Conservation (phyloP, 2,888 invertebrate species). For the Noctuana brunneofusca region DNA sequence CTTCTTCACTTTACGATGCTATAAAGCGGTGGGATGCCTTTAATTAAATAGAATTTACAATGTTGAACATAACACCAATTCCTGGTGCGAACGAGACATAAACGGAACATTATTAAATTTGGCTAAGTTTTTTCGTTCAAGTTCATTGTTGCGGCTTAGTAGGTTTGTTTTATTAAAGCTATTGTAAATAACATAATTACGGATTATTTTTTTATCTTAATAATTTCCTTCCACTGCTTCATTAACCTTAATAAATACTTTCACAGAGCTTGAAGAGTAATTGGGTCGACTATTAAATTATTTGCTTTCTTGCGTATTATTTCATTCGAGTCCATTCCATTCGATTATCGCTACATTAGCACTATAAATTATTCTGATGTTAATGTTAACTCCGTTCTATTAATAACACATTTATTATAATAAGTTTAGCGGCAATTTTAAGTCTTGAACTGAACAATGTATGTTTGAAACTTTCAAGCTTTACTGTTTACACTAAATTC, state of each 20-base stretch:
- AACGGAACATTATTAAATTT: constrained; percentile 14
- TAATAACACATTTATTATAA: neutral
- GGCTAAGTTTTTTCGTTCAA: neutral
- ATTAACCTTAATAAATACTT: neutral
- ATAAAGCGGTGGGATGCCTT: constrained; percentile 27
- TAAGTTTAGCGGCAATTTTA: neutral
- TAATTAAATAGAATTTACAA: constrained; percentile 38
- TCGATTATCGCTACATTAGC: neutral
- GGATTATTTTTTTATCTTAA: constrained; percentile 17
- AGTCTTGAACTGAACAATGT: neutral
- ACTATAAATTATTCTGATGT: neutral
- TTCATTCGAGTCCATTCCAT: neutral
- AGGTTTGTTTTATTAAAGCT: too few relatives aligned
- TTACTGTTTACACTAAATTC: neutral
- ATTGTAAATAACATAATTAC: too few relatives aligned
- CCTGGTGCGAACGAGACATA: constrained; percentile 26
- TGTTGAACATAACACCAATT: constrained; percentile 28
- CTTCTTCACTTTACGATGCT: constrained; percentile 29
- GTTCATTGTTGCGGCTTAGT: neutral
- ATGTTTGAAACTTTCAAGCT: neutral
- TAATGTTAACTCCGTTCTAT: neutral
- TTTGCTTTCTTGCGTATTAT: constrained; percentile 18
- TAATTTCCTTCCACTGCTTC: neutral
- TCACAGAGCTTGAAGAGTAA: too few relatives aligned
- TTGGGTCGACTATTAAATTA: constrained; percentile 19